Base-by-base conservation (phyloP, 2,113 vertebrate genomes). In the Scortum barcoo region DNA sequence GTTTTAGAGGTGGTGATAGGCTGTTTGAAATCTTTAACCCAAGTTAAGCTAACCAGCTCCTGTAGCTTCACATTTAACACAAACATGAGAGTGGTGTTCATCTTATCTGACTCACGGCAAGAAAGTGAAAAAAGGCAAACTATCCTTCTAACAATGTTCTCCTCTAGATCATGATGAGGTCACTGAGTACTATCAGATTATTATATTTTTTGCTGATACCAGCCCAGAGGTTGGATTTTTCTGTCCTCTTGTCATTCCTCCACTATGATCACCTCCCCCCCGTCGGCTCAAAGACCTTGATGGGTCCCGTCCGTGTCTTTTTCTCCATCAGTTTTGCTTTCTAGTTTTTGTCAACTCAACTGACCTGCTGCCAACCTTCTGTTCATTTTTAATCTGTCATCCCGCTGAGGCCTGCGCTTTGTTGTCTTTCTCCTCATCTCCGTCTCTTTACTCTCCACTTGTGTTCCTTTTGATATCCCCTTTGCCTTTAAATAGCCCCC, bases 301-400 rank as follows among this genome's bases (percentile, higher is more conserved):
- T 40, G 5, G 75, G 13, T 62, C 33, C 70, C 68, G 56, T 81
- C 79, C 7, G 8, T 57, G 33, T 73, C 73, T 70, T 71, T 80
- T 61, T 56, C 80, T 82, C 20, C 13, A 10, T 70, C 72, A 24
- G 66, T 56, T 54, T 74, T 74, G n/a, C 75, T 73, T 80, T 66
- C 4, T 67, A 70, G 76, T 68, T 78, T 85, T 66, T 72, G 75
- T 84, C 77, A 86, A 61, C 56, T 82, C 5, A 14, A 58, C 72
- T 72, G 76, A 84, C 78, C 78, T 72, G 53, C 73, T 72, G 74
- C 62, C 60, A 63, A 53, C 63, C 33, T 40, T 81, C 75, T 85
- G 65, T 86, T 88, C 40, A 14, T 83, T 75, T 84, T 84, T 58
- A 8, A 80, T 73, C 53, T 62, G 17, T 74, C 56, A 61, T 67